phyloP scores from a whole-genome alignment of 2,797 vertebrate genomes.

The Mormyrops boulengeri region DNA sequence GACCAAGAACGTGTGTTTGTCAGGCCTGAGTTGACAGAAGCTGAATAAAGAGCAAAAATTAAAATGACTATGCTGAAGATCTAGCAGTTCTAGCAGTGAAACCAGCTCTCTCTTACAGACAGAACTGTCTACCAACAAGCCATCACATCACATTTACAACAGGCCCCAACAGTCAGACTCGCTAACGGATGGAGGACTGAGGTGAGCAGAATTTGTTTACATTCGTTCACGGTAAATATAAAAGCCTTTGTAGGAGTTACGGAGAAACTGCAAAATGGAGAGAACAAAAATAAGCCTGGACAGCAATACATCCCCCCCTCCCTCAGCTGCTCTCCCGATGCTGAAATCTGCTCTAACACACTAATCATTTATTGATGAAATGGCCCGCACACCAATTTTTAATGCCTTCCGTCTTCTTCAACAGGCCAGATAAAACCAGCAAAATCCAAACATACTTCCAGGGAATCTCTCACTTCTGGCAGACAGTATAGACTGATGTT shows the following conservation, averaged over 20 bases:
- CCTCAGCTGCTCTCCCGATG: constrained; percentile 31
- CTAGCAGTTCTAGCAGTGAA: neutral
- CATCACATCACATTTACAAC: neutral
- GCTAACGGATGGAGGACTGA: neutral
- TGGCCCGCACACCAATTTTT: constrained; percentile 41
- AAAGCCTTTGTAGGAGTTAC: neutral
- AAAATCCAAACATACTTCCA: constrained; percentile 46
- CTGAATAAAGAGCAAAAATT: neutral
- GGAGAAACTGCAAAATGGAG: neutral
- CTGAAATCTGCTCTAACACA: constrained; percentile 44
- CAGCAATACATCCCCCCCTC: constrained; percentile 7
- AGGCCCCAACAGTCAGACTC: neutral
- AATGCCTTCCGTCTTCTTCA: constrained; percentile 49
- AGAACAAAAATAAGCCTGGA: neutral
- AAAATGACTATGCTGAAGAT: neutral
- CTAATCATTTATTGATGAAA: constrained; percentile 55
- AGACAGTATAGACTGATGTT: constrained; percentile 37
- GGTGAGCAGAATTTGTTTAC: neutral
- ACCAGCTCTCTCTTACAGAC: neutral
- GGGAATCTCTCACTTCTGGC: constrained; percentile 45
- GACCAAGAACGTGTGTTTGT: neutral
- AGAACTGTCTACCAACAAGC: neutral
- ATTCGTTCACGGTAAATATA: neutral
- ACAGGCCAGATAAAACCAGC: constrained; percentile 47
- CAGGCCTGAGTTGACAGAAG: neutral